Evolutionary conservation across 2,888 invertebrate species (phyloP).

Genomic region (Oscheius sp.): DNA sequence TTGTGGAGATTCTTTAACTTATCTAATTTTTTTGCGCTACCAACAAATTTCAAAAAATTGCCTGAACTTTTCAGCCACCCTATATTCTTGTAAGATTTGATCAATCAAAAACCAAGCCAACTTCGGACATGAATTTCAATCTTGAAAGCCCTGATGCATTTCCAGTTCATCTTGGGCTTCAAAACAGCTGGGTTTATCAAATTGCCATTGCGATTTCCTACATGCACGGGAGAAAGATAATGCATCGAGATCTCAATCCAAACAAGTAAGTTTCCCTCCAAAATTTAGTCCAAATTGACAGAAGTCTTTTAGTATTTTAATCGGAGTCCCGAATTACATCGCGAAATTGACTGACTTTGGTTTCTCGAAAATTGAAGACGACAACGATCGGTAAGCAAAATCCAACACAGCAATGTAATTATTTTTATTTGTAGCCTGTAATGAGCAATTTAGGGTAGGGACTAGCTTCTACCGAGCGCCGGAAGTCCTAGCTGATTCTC

Average conservation of each 20-base stretch:
- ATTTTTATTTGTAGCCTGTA: too few species aligned
- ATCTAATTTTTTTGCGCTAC: too few species aligned
- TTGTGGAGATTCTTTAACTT: too few species aligned
- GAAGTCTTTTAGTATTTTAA: conserved; percentile 6
- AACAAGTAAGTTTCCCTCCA: conserved; percentile 1
- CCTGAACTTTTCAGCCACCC: too few species aligned
- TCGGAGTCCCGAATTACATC: not conserved
- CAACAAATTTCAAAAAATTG: too few species aligned
- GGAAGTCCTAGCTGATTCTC: not conserved
- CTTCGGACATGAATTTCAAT: not conserved
- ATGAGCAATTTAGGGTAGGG: not conserved
- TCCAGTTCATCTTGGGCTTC: not conserved
- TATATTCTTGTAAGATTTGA: not conserved
- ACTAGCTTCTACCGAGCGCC: not conserved
- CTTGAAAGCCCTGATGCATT: not conserved
- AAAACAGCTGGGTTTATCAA: not conserved
- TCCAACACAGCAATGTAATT: too few species aligned
- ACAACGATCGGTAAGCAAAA: too few species aligned
- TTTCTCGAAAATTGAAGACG: not conserved
- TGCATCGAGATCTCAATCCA: conserved; percentile 15
- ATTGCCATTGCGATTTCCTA: not conserved
- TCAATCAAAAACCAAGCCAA: not conserved
- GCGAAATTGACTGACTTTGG: not conserved
- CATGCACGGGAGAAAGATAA: conserved; percentile 1
- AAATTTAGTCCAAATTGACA: not conserved